phyloP scores from a whole-genome alignment of 2,113 vertebrate genomes.

The Onychorhynchus coronatus region DNA sequence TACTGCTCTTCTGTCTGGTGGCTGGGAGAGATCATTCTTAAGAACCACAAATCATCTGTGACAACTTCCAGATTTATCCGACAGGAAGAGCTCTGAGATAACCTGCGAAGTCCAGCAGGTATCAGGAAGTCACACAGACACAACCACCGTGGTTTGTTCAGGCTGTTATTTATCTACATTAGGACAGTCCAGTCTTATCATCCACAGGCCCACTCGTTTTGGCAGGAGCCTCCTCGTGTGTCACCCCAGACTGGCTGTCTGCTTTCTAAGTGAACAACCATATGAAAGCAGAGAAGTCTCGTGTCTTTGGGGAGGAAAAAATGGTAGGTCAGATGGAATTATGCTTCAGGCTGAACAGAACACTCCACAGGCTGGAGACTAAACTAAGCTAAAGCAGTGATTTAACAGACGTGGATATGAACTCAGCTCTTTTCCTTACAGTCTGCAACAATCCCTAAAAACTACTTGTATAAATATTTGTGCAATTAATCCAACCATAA shows the following conservation, averaged over 20 bases:
- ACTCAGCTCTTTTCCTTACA: background rate
- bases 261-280: background rate
- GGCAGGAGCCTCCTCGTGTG: background rate
- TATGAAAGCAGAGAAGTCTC: background rate
- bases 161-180: background rate
- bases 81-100: background rate
- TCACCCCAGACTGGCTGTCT: background rate
- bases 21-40: background rate
- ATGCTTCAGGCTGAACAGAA: background rate
- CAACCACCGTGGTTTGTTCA: background rate
- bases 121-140: background rate
- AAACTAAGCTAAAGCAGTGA: background rate
- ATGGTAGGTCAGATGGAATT: background rate
- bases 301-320: background rate
- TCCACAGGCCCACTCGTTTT: background rate
- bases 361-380: background rate
- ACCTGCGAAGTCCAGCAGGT: background rate
- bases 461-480: slow-evolving; percentile 27
- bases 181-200: background rate
- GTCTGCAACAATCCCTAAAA: background rate
- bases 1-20: background rate
- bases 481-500: slow-evolving; percentile 14
- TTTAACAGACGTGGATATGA: background rate
- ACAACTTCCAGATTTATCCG: background rate
- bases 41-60: background rate